Evolutionary conservation across 2,797 vertebrate genomes (phyloP), one percentile per base, ranked within the genome.

Genomic region (Takifugu rubripes): DNA sequence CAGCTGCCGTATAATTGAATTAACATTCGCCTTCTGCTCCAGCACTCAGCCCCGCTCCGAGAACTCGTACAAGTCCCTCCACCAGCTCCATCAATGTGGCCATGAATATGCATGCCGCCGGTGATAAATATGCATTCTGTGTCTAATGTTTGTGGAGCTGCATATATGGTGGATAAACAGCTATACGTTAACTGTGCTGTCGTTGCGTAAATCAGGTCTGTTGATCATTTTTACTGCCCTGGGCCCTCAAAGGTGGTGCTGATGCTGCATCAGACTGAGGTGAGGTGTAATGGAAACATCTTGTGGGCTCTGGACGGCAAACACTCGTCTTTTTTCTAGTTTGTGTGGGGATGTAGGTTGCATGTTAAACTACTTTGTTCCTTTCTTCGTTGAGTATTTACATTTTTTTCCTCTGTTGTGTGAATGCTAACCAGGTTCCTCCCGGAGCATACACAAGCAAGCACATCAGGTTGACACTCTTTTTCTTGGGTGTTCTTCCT

Each of bases 1-100:
- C 89, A 91, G 89, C 87, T 91, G 90, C 82, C 82, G 83, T 87
- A 82, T 91, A 90, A 91, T 91, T 90, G 90, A 92, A 91, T 92
- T 87, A 91, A 87, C 85, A 86, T 87, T 86, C 79, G 87, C 89
- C 88, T 89, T 89, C 90, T 91, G 89, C 85, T 90, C 74, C 79
- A 52, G 79, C 78, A 90, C 84, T 88, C 84, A 74, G 73, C 68
- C 49, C 81, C 59, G 81, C 72, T 78, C 81, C 76, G 82, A 82
- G 75, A 79, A 85, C 70, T 83, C 80, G 64, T 84, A 87, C 84
- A 80, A 82, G 79, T 81, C 87, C 78, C 81, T 85, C 72, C 82
- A 83, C 61, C 16, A 80, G 83, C 84, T 87, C 84, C 87, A 89
- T 90, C 89, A 88, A 87, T 74, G 79, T 75, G 71, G 61, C 53